Evolutionary conservation across 2,113 vertebrate genomes (phyloP), one percentile per base, ranked within the genome.

Genomic region (Gymnarchus niloticus): DNA sequence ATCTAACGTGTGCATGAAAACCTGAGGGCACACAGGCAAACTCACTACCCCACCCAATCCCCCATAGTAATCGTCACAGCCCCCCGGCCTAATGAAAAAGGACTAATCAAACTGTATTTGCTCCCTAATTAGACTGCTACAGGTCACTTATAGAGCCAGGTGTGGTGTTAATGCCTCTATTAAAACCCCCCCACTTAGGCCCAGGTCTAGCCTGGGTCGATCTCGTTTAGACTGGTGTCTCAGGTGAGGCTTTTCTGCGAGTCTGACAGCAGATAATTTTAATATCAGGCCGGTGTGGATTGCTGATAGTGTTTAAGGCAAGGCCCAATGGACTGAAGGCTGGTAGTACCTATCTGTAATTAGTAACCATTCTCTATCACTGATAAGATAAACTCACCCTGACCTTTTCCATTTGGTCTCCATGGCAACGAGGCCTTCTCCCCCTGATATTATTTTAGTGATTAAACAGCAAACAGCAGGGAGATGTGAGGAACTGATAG

Each of bases 301-400:
- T 92, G 94, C 93, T 85, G 96, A 97, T 96, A 95, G 90, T 83
- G 91, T 69, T 87, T 91, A 92, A 96, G 92, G 92, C 85, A 87
- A 92, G 93, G 93, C 93, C 95, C 92, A 88, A 88, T 94, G 93
- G 93, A 94, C 91, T 86, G 76, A 89, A 89, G 87, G 90, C 89
- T 93, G 89, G 91, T 90, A 89, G 92, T 88, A 93, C 93, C 94
- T 95, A 95, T 96, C 95, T 95, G 93, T 89, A 95, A 95, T 95
- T 95, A 90, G 94, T 95, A 96, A 96, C 94, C 95, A 92, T 95
- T 94, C 95, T 92, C 92, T 92, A 96, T 96, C 95, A 84, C 90
- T 91, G 92, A 95, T 93, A 93, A 94, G 96, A 96, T 95, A 96
- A 97, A 95, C 94, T 92, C 89, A n/a, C 88, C 89, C 93, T 89